Evolutionary conservation across 1,140 invertebrate species (phyloP).

Genomic region (Drosophila simulans): DNA sequence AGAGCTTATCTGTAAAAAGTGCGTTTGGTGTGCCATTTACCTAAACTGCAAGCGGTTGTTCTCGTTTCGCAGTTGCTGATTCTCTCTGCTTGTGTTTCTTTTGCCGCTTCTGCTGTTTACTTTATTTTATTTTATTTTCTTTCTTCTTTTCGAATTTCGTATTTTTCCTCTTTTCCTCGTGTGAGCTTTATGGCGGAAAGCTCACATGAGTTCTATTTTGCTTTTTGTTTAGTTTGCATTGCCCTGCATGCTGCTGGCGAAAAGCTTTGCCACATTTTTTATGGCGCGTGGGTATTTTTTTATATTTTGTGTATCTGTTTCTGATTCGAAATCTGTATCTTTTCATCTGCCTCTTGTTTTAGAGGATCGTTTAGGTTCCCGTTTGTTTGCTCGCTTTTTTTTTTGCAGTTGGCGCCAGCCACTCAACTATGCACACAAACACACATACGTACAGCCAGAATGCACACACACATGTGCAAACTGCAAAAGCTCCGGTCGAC

Average conservation of each 20-base stretch:
- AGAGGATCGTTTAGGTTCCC: conserved; percentile 51
- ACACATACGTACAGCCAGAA: conserved; percentile 16
- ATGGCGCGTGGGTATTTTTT: conserved; percentile 14
- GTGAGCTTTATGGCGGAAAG: conserved; percentile 53
- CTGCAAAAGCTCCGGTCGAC: conserved; percentile 49
- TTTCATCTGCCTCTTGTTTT: conserved; percentile 33
- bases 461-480: conserved; percentile 43
- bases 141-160: conserved; percentile 1
- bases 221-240: conserved; percentile 51
- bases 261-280: conserved; percentile 30
- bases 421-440: conserved; percentile 57
- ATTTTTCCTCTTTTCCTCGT: conserved; percentile 16
- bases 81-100: conserved; percentile 9
- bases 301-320: conserved; percentile 6
- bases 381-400: conserved; percentile 31
- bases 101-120: neutral
- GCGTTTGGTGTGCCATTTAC: conserved; percentile 54
- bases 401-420: conserved; percentile 61
- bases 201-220: conserved; percentile 56
- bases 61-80: conserved; percentile 14
- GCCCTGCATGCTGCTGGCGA: conserved; percentile 40
- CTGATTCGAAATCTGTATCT: conserved; percentile 22
- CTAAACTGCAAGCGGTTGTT: conserved; percentile 45
- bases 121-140: conserved; percentile 4
- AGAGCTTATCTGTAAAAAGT: conserved; percentile 40